Evolutionary conservation across 2,113 vertebrate genomes (phyloP).

Genomic region (Ammospiza caudacuta): DNA sequence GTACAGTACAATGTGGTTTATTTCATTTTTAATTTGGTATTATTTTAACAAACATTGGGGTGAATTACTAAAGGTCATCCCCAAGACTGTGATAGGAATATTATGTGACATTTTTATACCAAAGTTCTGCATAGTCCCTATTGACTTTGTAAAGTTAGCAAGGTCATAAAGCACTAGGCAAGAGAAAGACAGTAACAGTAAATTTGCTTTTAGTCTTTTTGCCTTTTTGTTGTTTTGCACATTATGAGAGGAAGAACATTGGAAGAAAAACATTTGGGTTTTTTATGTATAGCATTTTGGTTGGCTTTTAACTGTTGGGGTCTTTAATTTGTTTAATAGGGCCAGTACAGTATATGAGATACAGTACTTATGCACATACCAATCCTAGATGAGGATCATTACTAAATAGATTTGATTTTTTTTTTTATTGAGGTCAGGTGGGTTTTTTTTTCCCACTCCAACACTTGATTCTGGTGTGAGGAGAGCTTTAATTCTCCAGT

Average conservation of each 20-base stretch:
- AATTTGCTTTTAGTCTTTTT: conserved; percentile 83
- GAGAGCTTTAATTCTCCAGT: conserved; percentile 73
- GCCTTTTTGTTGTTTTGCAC: conserved; percentile 94
- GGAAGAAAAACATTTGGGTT: conserved; percentile 68
- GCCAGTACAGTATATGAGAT: conserved; percentile 73
- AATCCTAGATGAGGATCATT: conserved; percentile 68
- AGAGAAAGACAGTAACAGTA: conserved; percentile 74
- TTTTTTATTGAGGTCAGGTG: conserved; percentile 30
- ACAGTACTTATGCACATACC: conserved; percentile 78
- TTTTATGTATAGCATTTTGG: conserved; percentile 58
- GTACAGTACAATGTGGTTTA: conserved; percentile 79
- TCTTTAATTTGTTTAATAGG: conserved; percentile 69
- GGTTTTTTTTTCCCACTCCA: conserved; percentile 1
- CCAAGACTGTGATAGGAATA: conserved; percentile 74
- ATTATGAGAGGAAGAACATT: conserved; percentile 82
- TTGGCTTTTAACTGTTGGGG: conserved; percentile 70
- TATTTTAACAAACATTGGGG: conserved; percentile 77
- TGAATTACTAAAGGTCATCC: conserved; percentile 71
- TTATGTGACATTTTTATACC: conserved; percentile 85
- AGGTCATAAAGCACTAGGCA: conserved; percentile 84
- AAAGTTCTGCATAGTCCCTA: conserved; percentile 86
- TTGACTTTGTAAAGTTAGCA: conserved; percentile 72
- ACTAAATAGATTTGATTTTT: conserved; percentile 32
- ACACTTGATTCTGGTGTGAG: conserved; percentile 61
- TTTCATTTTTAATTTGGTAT: conserved; percentile 77